Evolutionary conservation across 2,888 invertebrate genomes (phyloP).

Genomic region (Liopterus haemorrhoidalis): DNA sequence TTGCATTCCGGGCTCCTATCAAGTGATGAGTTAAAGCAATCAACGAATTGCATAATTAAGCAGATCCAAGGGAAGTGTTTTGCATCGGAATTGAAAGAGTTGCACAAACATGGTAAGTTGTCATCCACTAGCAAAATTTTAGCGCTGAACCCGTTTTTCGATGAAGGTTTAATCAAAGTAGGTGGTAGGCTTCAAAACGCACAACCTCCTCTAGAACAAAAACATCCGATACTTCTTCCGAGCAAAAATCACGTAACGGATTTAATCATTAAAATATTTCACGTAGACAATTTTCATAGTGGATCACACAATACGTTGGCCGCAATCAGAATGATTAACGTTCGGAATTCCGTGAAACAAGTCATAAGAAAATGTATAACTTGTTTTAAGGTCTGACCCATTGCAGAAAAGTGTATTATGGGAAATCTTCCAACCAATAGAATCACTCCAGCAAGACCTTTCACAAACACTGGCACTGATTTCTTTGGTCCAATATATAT

Average conservation of each 20-base stretch:
- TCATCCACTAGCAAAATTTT: neutral
- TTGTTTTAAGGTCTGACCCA: constrained; percentile 27
- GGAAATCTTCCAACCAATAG: constrained; percentile 31
- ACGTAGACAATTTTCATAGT: constrained; percentile 16
- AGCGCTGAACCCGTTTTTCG: constrained; percentile 14
- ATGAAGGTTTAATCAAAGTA: constrained; percentile 18
- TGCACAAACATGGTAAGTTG: constrained; percentile 1
- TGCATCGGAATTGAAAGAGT: neutral
- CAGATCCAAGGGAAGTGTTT: constrained; percentile 10
- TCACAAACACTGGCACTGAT: constrained; percentile 30
- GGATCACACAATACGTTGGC: constrained; percentile 21
- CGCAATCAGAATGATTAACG: constrained; percentile 13
- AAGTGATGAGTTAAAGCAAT: constrained; percentile 9
- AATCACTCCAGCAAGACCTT: constrained; percentile 28
- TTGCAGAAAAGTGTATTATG: constrained; percentile 27
- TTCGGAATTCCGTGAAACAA: neutral
- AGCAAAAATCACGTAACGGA: neutral
- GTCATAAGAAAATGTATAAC: constrained; percentile 25
- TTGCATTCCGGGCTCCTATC: neutral
- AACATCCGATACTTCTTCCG: constrained; percentile 27
- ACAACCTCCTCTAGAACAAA: constrained; percentile 12
- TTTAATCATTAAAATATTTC: constrained; percentile 9
- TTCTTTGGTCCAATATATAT: constrained; percentile 31
- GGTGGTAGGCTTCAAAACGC: constrained; percentile 22
- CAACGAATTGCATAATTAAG: constrained; percentile 2